A percentile compares a stretch with the other conserved stretches of the same genome.
Conservation (phyloP, 2,797 vertebrate species). For the Oreochromis mossambicus region DNA sequence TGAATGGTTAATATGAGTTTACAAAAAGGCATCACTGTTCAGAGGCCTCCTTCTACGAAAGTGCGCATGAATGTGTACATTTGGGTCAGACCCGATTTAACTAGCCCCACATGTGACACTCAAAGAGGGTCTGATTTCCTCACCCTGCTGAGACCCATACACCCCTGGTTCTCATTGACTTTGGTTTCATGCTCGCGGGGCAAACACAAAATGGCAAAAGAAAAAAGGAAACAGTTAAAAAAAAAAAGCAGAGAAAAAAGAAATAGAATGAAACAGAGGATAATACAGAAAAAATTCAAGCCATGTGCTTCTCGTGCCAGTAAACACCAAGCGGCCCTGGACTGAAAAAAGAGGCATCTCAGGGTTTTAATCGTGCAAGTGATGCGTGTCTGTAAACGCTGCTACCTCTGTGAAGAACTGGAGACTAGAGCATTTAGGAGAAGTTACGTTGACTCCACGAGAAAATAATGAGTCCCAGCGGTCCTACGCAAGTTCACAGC, state of each 20-base stretch:
- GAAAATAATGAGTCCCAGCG: constrained; percentile 62
- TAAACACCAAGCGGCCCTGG: constrained; percentile 54
- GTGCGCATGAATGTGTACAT: neutral
- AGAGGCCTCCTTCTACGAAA: neutral
- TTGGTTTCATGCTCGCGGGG: constrained; percentile 64
- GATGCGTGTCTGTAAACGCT: constrained; percentile 56
- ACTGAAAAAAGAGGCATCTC: constrained; percentile 34
- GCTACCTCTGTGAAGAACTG: constrained; percentile 42
- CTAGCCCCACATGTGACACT: constrained; percentile 69
- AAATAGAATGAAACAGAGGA: constrained; percentile 66
- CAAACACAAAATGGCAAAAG: constrained; percentile 55
- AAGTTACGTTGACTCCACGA: constrained; percentile 43
- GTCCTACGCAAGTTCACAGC: constrained; percentile 36
- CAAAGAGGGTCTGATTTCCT: constrained; percentile 61
- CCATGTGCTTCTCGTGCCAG: constrained; percentile 60
- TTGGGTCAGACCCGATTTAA: constrained; percentile 56
- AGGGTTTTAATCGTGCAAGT: constrained; percentile 40
- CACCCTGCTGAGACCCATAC: constrained; percentile 60
- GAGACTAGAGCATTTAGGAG: constrained; percentile 47
- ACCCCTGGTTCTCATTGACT: constrained; percentile 70
- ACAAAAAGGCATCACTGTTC: constrained; percentile 26
- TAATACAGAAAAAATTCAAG: constrained; percentile 60
- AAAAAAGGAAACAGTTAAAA: constrained; percentile 26
- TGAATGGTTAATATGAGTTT: constrained; percentile 29
- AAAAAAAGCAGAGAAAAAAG: constrained; percentile 30